phyloP scores from a whole-genome alignment of 2,888 invertebrate genomes.

The Electrophaes corylata region DNA sequence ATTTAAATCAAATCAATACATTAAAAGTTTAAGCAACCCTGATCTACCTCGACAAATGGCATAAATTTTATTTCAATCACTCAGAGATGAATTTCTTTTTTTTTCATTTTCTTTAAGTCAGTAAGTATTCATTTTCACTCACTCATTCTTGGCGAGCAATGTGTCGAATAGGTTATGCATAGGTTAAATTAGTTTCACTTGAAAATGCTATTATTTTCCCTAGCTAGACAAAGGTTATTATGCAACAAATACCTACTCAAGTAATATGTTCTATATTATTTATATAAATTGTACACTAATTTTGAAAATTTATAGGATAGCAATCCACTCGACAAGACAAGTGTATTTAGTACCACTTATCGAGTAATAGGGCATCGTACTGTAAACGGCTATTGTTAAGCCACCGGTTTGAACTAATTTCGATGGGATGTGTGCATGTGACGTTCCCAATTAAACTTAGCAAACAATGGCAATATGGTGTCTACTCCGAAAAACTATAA shows the following conservation, averaged over 20 bases:
- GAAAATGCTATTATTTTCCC: no score
- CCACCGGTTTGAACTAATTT: slow-evolving; percentile 8
- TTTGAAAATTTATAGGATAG: no score
- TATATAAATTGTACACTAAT: no score
- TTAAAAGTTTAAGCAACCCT: slow-evolving; percentile 3
- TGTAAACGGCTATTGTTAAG: slow-evolving; percentile 6
- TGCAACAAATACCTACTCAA: no score
- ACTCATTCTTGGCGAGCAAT: background rate
- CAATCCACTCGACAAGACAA: no score
- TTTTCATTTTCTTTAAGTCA: background rate
- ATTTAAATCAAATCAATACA: background rate
- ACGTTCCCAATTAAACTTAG: slow-evolving; percentile 35
- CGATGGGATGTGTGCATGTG: slow-evolving; percentile 15
- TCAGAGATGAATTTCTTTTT: background rate
- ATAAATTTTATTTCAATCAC: background rate
- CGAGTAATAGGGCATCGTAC: background rate
- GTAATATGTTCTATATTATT: no score
- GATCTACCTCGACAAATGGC: background rate
- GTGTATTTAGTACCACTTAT: no score
- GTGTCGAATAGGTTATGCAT: no score
- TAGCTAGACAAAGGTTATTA: no score
- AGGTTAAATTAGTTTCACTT: no score
- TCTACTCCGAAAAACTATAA: no score
- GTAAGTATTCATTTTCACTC: no score
- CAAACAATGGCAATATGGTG: slow-evolving; percentile 13